Percentiles rank a stretch among this genome's conserved stretches.
These are phyloP conservation scores for Zaprionus inermis DNA, from an alignment of 1,140 invertebrate species.

Conservation along the genomic window DNA sequence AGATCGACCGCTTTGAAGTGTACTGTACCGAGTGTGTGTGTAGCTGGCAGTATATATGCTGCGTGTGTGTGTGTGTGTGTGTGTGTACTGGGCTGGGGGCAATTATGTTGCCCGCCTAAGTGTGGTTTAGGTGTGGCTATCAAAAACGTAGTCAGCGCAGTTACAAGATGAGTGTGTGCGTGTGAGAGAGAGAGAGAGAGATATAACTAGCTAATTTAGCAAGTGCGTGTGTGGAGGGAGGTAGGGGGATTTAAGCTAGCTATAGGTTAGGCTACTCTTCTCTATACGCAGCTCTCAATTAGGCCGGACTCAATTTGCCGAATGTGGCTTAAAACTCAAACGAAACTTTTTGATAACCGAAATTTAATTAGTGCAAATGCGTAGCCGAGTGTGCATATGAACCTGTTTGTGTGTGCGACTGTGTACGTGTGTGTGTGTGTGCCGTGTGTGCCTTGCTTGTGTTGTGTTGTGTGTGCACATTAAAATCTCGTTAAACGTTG, in stretches of 20 bases:
- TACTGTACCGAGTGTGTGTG: background rate
- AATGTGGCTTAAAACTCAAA: slow-evolving; percentile 35
- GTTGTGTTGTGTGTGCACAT: slow-evolving; percentile 59
- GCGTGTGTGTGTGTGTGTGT: slow-evolving; percentile 4
- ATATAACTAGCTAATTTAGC: slow-evolving; percentile 17
- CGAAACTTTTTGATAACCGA: slow-evolving; percentile 67
- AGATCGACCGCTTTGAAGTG: slow-evolving; percentile 21
- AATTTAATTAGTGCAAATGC: slow-evolving; percentile 76
- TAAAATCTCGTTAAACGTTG: slow-evolving; percentile 79
- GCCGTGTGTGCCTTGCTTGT: slow-evolving; percentile 22
- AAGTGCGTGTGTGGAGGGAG: slow-evolving; percentile 3
- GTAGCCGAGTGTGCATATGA: slow-evolving; percentile 35
- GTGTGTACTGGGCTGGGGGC: background rate
- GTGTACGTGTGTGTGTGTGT: slow-evolving; percentile 24
- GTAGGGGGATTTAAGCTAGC: slow-evolving; percentile 6
- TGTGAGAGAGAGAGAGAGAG: slow-evolving; percentile 3
- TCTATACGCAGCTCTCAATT: background rate
- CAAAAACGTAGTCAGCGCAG: slow-evolving; percentile 61
- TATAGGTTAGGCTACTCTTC: background rate
- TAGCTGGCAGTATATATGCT: background rate
- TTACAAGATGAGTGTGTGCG: slow-evolving; percentile 24
- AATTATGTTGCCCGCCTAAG: slow-evolving; percentile 52
- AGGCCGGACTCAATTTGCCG: slow-evolving; percentile 10
- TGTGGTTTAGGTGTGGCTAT: slow-evolving; percentile 51
- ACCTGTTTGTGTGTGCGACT: slow-evolving; percentile 1